A percentile compares a stretch with the other conserved stretches of the same genome.
Evolutionary conservation across 2,113 vertebrate genomes (phyloP).

Genomic region (Thryonomys swinderianus): DNA sequence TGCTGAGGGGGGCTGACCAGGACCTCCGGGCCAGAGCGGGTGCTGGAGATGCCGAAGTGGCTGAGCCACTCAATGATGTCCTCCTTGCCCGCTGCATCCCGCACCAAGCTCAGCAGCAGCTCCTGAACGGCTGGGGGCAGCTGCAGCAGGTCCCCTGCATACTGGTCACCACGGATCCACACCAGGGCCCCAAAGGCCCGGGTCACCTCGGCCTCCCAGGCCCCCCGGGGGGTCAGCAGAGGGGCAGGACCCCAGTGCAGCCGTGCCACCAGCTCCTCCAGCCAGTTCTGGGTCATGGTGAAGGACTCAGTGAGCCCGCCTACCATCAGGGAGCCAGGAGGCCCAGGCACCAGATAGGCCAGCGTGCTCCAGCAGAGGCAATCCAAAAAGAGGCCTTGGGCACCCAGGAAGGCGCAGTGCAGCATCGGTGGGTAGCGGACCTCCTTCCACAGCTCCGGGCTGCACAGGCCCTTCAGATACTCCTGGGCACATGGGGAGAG

Average conservation of each 20-base stretch:
- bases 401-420: constrained; percentile 92
- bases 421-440: constrained; percentile 87
- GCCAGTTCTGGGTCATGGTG: constrained; percentile 90
- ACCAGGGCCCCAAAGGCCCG: constrained; percentile 88
- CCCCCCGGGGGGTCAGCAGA: constrained; percentile 31
- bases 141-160: constrained; percentile 88
- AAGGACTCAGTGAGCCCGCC: constrained; percentile 91
- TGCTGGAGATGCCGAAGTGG: background rate
- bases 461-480: constrained; percentile 91
- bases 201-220: constrained; percentile 73
- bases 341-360: constrained; percentile 88
- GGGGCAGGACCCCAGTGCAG: constrained; percentile 80
- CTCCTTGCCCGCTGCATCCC: constrained; percentile 74
- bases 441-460: constrained; percentile 90
- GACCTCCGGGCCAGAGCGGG: constrained; percentile 43
- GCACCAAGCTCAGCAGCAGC: constrained; percentile 88
- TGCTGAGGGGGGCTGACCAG: constrained; percentile 56
- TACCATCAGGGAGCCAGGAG: constrained; percentile 87
- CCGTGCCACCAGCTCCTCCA: constrained; percentile 81
- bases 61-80: constrained; percentile 76
- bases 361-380: constrained; percentile 90
- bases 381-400: constrained; percentile 90
- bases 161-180: constrained; percentile 88
- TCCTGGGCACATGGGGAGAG: constrained; percentile 82
- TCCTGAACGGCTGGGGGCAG: constrained; percentile 86